Evolutionary conservation across 2,888 invertebrate genomes (phyloP).

Genomic region (Lepidochrysops patricia): DNA sequence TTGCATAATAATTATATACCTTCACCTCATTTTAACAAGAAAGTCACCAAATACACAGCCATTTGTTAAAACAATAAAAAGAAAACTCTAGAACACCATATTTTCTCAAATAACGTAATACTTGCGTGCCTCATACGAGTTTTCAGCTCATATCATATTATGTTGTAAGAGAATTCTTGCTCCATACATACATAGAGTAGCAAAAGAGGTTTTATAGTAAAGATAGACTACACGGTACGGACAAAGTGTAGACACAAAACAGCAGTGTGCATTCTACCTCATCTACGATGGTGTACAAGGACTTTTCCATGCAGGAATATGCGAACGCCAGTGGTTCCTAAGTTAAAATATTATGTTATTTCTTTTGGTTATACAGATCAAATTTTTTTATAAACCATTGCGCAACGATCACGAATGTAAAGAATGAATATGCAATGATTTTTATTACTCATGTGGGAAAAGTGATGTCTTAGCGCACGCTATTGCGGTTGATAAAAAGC

Average conservation of each 20-base stretch:
- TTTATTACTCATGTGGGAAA: no score
- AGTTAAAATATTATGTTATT: constrained; percentile 34
- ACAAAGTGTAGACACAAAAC: constrained; percentile 21
- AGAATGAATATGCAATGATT: no score
- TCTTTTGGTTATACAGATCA: no score
- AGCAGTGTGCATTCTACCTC: constrained; percentile 67
- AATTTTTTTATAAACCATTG: no score
- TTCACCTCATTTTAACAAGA: constrained; percentile 15
- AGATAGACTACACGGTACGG: constrained; percentile 19
- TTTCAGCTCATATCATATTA: no score
- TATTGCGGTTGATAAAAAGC: no score
- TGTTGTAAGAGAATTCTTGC: no score
- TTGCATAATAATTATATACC: not conserved
- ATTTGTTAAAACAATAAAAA: not conserved
- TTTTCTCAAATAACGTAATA: not conserved
- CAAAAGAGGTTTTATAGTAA: constrained; percentile 21
- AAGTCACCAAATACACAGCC: not conserved
- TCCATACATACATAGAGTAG: no score
- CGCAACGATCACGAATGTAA: no score
- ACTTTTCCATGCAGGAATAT: constrained; percentile 81
- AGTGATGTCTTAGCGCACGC: no score
- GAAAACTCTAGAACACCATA: not conserved
- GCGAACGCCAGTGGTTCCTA: constrained; percentile 77
- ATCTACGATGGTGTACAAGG: constrained; percentile 76
- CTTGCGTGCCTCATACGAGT: no score